A percentile compares a stretch with the other conserved stretches of the same genome.
phyloP scores from a whole-genome alignment of 2,113 vertebrate species.

The Hiodon alosoides region DNA sequence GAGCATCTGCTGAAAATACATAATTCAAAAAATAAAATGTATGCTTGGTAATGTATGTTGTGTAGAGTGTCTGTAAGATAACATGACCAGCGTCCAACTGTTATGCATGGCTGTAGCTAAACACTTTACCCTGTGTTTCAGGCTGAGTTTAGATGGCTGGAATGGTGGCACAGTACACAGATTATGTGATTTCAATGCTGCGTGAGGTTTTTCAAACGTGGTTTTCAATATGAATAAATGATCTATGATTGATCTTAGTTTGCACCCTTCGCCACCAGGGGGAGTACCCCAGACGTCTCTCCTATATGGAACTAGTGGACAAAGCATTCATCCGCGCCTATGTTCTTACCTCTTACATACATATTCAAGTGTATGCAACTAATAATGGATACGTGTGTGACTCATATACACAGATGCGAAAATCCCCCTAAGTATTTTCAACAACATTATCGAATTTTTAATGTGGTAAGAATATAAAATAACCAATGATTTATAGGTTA shows the following conservation, averaged over 20 bases:
- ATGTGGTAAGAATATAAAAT: too few relatives aligned
- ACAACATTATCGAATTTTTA: too few relatives aligned
- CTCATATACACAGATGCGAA: neutral
- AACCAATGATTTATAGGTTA: too few relatives aligned
- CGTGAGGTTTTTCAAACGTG: neutral
- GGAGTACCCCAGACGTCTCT: constrained; percentile 45
- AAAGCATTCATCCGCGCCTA: constrained; percentile 23
- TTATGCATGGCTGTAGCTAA: neutral
- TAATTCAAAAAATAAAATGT: too few relatives aligned
- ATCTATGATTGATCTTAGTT: constrained; percentile 31
- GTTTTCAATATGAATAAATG: neutral
- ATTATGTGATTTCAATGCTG: neutral
- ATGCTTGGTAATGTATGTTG: too few relatives aligned
- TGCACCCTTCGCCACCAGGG: constrained; percentile 55
- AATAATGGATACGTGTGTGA: neutral
- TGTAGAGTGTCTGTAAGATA: neutral
- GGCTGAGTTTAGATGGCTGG: neutral
- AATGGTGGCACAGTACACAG: neutral
- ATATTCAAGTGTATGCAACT: neutral
- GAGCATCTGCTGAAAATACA: too few relatives aligned
- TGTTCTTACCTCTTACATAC: constrained; percentile 30
- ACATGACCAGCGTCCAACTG: too few relatives aligned
- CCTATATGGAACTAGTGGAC: constrained; percentile 36
- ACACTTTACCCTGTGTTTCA: neutral
- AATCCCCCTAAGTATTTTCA: neutral